Evolutionary conservation across 53 echinoderm and acorn worm genomes (phyloP).

Genomic region (Temnopleurus reevesii): DNA sequence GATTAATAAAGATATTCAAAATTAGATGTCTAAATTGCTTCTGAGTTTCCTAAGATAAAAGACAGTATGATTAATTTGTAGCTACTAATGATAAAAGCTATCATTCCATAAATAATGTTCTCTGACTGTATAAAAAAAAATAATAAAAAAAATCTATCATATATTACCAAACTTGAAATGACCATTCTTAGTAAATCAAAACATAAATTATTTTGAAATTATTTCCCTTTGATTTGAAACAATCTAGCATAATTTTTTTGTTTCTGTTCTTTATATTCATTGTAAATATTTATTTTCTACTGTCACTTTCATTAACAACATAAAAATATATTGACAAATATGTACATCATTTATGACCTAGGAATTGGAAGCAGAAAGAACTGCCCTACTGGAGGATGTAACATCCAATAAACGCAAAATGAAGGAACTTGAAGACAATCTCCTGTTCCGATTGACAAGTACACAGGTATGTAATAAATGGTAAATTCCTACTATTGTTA

Average conservation of each 20-base stretch:
- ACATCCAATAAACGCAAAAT: conserved; percentile 97
- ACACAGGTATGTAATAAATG: conserved; percentile 85
- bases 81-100: not conserved
- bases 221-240: not conserved
- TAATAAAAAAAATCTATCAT: no score
- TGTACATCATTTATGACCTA: not conserved
- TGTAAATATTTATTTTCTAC: no score
- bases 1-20: no score
- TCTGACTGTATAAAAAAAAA: no score
- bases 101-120: no score
- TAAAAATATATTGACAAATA: not conserved
- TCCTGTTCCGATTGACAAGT: conserved; percentile 89
- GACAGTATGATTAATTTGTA: not conserved
- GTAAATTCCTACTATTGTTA: no score
- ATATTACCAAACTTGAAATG: no score
- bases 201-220: no score
- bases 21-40: no score
- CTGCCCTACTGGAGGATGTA: conserved; percentile 94
- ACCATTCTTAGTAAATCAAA: no score
- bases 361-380: conserved; percentile 95
- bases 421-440: conserved; percentile 98
- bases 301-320: no score
- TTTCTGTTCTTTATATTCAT: no score
- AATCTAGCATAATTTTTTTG: not conserved
- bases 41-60: not conserved